Conservation (phyloP, 2,888 invertebrate genomes). For the Orthosia cruda region DNA sequence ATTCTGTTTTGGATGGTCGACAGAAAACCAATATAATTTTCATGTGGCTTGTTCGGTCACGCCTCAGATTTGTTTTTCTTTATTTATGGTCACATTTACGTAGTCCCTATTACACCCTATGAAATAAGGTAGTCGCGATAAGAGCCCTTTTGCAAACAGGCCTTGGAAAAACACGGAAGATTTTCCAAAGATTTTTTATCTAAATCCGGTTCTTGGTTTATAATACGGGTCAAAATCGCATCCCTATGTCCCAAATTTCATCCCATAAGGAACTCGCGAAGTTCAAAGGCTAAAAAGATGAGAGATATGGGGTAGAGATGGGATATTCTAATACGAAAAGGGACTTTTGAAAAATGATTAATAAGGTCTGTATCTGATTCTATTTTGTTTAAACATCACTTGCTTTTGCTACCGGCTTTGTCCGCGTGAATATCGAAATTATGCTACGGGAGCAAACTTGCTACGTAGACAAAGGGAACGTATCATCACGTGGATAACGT, state of each 20-base stretch:
- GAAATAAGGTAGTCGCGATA: conserved; percentile 41
- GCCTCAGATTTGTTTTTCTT: conserved; percentile 34
- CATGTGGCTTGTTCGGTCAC: conserved; percentile 30
- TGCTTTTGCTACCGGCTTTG: too few relatives aligned
- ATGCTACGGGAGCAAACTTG: too few relatives aligned
- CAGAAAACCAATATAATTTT: conserved; percentile 18
- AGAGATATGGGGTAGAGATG: conserved; percentile 23
- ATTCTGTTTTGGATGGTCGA: not conserved
- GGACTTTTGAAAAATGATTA: conserved; percentile 2
- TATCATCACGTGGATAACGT: too few relatives aligned
- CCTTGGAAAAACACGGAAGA: conserved; percentile 22
- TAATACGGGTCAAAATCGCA: conserved; percentile 38
- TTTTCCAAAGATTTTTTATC: conserved; percentile 37
- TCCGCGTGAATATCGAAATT: too few relatives aligned
- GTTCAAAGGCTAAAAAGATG: conserved; percentile 53
- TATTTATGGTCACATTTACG: conserved; percentile 32
- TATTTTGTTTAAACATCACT: not conserved
- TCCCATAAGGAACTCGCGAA: conserved; percentile 34
- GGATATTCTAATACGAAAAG: not conserved
- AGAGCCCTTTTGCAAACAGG: conserved; percentile 25
- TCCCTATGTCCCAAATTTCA: conserved; percentile 25
- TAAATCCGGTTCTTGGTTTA: conserved; percentile 22
- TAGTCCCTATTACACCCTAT: not conserved
- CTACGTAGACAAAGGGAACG: too few relatives aligned
- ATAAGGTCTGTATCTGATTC: not conserved